Evolutionary conservation across 2,888 invertebrate species (phyloP).

Genomic region (Tetropium fuscum): DNA sequence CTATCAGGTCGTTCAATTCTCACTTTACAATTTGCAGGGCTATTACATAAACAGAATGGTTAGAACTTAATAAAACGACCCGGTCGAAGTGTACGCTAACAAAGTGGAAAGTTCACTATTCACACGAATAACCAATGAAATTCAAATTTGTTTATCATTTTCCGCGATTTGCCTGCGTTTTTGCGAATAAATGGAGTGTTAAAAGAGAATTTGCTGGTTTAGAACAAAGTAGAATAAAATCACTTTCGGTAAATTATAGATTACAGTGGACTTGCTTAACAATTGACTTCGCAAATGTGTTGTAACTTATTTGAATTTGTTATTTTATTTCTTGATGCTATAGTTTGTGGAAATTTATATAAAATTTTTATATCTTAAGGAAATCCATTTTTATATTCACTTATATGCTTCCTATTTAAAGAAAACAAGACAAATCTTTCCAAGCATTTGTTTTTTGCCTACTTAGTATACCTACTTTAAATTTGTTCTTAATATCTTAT

Average conservation of each 20-base stretch:
- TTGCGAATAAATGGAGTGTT: slow-evolving; percentile 9
- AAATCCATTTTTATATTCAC: slow-evolving; percentile 16
- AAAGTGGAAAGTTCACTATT: slow-evolving; percentile 15
- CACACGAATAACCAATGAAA: slow-evolving; percentile 10
- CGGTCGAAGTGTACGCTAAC: slow-evolving; percentile 19
- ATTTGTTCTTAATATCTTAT: too few relatives aligned
- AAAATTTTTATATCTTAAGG: slow-evolving; percentile 7
- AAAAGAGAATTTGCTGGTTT: not conserved
- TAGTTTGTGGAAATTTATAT: slow-evolving; percentile 5
- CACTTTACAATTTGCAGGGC: slow-evolving; percentile 51
- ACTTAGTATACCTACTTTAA: too few relatives aligned
- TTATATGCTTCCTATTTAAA: not conserved
- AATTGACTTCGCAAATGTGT: slow-evolving; percentile 21
- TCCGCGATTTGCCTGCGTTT: not conserved
- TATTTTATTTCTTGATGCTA: slow-evolving; percentile 11
- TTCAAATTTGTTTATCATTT: slow-evolving; percentile 14
- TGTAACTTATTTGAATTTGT: slow-evolving; percentile 22
- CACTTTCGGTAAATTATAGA: slow-evolving; percentile 5
- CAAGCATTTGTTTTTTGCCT: too few relatives aligned
- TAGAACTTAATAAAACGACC: slow-evolving; percentile 45
- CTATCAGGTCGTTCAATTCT: slow-evolving; percentile 54
- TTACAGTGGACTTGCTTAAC: slow-evolving; percentile 8
- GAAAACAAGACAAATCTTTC: too few relatives aligned
- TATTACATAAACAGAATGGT: slow-evolving; percentile 48
- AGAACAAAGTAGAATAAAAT: slow-evolving; percentile 1